Base-by-base conservation (phyloP, 2,888 invertebrate species). In the Micropterix aruncella region DNA sequence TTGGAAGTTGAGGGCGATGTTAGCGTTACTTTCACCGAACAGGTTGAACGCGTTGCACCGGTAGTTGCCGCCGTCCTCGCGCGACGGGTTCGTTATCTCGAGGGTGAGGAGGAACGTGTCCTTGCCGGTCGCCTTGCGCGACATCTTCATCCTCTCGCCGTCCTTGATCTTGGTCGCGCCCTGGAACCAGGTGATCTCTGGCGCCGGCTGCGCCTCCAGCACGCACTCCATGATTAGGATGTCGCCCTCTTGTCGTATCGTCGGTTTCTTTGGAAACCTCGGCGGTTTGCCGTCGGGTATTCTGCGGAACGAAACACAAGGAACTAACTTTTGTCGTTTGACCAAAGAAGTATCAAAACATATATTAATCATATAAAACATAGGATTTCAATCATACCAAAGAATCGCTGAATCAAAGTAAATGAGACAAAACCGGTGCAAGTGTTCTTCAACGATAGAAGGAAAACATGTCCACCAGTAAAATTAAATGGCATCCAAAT, bases 1-100 rank as follows among this genome's bases (percentile, higher is more conserved):
- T 88, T 94, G 92, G 77, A 97, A 94, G 73, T 99, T 99, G 62
- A 99, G 87, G 62, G 96, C 93, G 74, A 99, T 97, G 73, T 97
- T 99, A 58, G 99, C 99, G 77, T 99, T 99, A 75, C 95, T 95
- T 78, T 99, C 97, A 68, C 99, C 99, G 70, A 84, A 87, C 66
- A 86, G 82, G 78, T 99, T 99, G 75, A 94, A 88, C 58, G 97
- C 99, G 70, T 96, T 96, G 77, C 97, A 97, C 62, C 96, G 84
- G 77, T 97, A 99, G 70, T 92, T 92, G 56, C 99, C 99, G 59
- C 96, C 97, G 69, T 99, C 97, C 60, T 89, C 87, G 61, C 86
- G 87, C 52, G 90, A 90, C 45, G 97, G 97, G 70, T 93, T 91
- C 66, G 84, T 80, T 60, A 96, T 93, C 75, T 93, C 91, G 66